Conservation (phyloP, 2,888 invertebrate species). For the Horisme vitalbata region DNA sequence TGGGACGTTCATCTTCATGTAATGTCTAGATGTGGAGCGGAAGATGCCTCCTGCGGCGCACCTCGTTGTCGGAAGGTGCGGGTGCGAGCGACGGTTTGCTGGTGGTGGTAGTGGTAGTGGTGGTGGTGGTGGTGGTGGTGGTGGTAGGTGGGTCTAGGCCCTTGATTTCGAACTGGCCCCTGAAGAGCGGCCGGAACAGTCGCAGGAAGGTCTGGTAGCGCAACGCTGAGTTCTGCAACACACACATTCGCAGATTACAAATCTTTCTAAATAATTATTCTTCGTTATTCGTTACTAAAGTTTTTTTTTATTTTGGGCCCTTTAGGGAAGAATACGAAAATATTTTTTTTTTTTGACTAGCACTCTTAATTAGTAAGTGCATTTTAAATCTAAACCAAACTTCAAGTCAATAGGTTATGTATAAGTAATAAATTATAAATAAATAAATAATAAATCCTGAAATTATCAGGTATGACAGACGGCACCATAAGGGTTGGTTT, state of each 20-base stretch:
- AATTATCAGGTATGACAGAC: no score
- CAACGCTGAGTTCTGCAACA: conserved; percentile 89
- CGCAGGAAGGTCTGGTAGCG: conserved; percentile 88
- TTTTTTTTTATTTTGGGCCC: background rate
- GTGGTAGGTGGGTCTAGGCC: conserved; percentile 85
- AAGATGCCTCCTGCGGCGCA: conserved; percentile 46
- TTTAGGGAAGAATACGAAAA: no score
- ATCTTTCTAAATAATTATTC: background rate
- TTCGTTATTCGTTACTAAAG: background rate
- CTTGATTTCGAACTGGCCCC: conserved; percentile 88
- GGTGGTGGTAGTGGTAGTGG: conserved; percentile 29
- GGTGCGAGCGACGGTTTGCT: conserved; percentile 29
- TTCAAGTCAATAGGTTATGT: no score
- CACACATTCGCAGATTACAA: background rate
- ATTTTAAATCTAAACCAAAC: no score
- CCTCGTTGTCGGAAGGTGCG: conserved; percentile 52
- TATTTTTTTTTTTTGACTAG: no score
- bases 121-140: conserved; percentile 64
- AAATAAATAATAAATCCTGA: no score
- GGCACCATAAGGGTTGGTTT: no score
- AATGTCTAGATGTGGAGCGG: background rate
- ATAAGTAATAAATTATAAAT: no score
- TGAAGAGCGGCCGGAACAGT: conserved; percentile 89
- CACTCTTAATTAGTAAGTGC: no score
- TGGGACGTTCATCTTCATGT: no score